Conservation (phyloP, 2,888 invertebrate species). For the Protonemura montana region DNA sequence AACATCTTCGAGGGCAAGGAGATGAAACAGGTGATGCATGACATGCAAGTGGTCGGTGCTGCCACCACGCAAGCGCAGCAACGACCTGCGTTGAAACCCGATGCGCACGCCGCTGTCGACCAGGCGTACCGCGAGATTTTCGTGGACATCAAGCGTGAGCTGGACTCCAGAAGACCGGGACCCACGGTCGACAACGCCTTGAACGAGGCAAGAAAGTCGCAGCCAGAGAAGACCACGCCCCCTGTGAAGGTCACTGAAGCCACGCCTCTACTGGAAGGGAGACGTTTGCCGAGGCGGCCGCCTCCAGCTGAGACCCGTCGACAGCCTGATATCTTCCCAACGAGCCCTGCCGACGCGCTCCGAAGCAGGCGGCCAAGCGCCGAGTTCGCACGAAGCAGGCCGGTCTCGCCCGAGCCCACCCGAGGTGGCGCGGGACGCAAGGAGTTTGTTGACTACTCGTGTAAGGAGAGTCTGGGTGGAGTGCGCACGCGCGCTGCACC, state of each 20-base stretch:
- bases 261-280: neutral
- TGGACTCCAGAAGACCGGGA: too few species aligned
- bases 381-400: neutral
- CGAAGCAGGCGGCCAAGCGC: neutral
- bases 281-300: neutral
- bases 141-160: neutral
- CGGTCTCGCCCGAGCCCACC: neutral
- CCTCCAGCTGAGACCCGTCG: too few species aligned
- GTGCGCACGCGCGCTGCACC: neutral
- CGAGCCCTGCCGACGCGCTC: neutral
- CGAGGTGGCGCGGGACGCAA: neutral
- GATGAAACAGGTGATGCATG: neutral
- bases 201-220: neutral
- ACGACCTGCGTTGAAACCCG: neutral
- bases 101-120: neutral
- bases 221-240: too few species aligned
- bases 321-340: neutral
- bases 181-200: neutral
- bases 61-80: neutral
- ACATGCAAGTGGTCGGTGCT: neutral
- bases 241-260: too few species aligned
- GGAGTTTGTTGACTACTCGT: constrained; percentile 25
- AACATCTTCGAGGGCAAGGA: neutral
- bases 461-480: neutral
- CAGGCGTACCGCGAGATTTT: constrained; percentile 13